Evolutionary conservation across 2,888 invertebrate species (phyloP).

Genomic region (Chrysodeixis includens): DNA sequence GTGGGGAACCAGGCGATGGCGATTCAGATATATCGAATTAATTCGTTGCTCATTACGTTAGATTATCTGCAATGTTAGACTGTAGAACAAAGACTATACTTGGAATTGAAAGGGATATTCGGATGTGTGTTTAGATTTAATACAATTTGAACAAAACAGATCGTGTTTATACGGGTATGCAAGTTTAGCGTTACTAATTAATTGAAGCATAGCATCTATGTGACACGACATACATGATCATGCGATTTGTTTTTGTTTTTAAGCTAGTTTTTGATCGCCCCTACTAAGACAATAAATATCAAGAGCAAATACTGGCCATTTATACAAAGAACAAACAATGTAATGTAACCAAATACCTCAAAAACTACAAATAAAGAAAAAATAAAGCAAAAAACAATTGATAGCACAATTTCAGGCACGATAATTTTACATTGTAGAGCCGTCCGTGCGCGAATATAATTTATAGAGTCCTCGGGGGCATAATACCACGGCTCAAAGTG

Average conservation of each 20-base stretch:
- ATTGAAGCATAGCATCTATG: too few relatives aligned
- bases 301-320: too few relatives aligned
- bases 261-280: too few relatives aligned
- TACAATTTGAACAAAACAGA: background rate
- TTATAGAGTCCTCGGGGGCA: constrained; percentile 42
- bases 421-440: constrained; percentile 25
- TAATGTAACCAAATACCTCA: background rate
- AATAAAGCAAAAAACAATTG: constrained; percentile 1
- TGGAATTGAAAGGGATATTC: background rate
- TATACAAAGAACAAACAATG: too few relatives aligned
- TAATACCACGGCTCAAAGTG: too few relatives aligned
- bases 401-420: constrained; percentile 32
- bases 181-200: too few relatives aligned
- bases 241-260: too few relatives aligned
- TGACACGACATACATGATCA: too few relatives aligned
- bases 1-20: constrained; percentile 23
- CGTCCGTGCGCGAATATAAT: constrained; percentile 57
- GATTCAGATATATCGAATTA: constrained; percentile 44
- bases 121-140: background rate
- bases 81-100: background rate
- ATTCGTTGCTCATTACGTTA: constrained; percentile 38
- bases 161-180: background rate
- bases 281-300: too few relatives aligned
- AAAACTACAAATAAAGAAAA: background rate
- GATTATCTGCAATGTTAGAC: constrained; percentile 7